A percentile compares a stretch with the other conserved stretches of the same genome.
Evolutionary conservation across 2,888 invertebrate species (phyloP).

Genomic region (Perizoma affinitatum): DNA sequence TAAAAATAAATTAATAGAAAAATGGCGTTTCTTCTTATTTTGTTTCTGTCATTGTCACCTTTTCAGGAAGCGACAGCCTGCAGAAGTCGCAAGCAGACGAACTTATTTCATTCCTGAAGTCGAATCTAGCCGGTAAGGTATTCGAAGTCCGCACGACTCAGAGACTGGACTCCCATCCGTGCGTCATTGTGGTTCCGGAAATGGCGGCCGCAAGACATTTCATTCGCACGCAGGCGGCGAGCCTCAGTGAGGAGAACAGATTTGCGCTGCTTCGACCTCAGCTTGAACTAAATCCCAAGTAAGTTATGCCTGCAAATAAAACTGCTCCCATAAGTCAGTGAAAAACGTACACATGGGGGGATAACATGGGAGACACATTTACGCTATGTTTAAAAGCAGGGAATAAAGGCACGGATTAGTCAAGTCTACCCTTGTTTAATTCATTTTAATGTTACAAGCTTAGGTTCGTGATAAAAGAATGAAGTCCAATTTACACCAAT

Average conservation of each 20-base stretch:
- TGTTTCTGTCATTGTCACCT: not conserved
- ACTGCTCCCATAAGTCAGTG: too few species aligned
- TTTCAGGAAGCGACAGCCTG: slow-evolving; percentile 86
- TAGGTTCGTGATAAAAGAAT: too few species aligned
- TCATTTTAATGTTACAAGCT: too few species aligned
- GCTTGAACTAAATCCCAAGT: slow-evolving; percentile 97
- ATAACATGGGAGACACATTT: too few species aligned
- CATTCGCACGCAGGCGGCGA: slow-evolving; percentile 93
- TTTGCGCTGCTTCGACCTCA: slow-evolving; percentile 95
- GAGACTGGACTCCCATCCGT: slow-evolving; percentile 94
- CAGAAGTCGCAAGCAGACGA: slow-evolving; percentile 90
- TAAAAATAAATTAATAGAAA: too few species aligned
- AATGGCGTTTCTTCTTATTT: too few species aligned
- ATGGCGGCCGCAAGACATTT: slow-evolving; percentile 99
- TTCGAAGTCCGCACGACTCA: slow-evolving; percentile 92
- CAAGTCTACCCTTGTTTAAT: too few species aligned
- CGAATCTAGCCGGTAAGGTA: slow-evolving; percentile 90
- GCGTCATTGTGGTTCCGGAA: slow-evolving; percentile 97
- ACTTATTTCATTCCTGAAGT: slow-evolving; percentile 91
- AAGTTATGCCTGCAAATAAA: slow-evolving; percentile 46
- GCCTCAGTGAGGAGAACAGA: slow-evolving; percentile 92
- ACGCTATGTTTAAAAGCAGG: too few species aligned
- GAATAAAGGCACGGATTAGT: too few species aligned
- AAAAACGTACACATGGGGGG: too few species aligned
- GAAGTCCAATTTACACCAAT: too few species aligned